A percentile compares a stretch with the other conserved stretches of the same genome.
Evolutionary conservation across 1,140 invertebrate genomes (phyloP).

Genomic region (Hesperophylax magnus): DNA sequence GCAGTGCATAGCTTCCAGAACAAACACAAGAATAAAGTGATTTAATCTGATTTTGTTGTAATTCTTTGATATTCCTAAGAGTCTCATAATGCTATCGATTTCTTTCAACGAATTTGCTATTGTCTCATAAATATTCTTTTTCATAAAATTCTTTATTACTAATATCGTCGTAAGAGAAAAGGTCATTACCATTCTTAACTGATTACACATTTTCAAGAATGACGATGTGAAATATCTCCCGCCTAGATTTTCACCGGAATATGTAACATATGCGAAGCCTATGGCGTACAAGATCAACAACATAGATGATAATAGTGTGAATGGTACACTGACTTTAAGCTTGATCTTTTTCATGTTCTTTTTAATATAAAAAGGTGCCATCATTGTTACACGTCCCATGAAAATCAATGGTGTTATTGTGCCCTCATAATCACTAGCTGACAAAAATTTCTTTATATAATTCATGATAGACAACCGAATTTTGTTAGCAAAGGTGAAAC

Average conservation of each 20-base stretch:
- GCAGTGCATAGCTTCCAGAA: background rate
- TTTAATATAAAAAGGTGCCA: background rate
- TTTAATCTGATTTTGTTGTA: background rate
- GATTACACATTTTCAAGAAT: slow-evolving; percentile 11
- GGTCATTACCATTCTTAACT: background rate
- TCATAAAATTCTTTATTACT: background rate
- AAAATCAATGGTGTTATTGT: slow-evolving; percentile 6
- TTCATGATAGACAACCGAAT: background rate
- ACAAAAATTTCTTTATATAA: slow-evolving; percentile 14
- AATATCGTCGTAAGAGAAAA: background rate
- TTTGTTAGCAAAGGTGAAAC: background rate
- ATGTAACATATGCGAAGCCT: background rate
- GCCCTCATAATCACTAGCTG: background rate
- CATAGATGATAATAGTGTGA: background rate
- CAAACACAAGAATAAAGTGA: background rate
- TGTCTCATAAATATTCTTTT: background rate
- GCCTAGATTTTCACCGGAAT: background rate
- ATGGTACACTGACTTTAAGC: background rate
- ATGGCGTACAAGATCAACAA: background rate
- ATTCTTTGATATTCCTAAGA: background rate
- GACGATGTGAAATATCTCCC: background rate
- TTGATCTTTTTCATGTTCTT: background rate
- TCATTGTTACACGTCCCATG: background rate
- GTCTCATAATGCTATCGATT: background rate
- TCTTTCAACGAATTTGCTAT: background rate